Evolutionary conservation across 2,888 invertebrate species (phyloP).

Genomic region (Aporophyla lueneburgensis): DNA sequence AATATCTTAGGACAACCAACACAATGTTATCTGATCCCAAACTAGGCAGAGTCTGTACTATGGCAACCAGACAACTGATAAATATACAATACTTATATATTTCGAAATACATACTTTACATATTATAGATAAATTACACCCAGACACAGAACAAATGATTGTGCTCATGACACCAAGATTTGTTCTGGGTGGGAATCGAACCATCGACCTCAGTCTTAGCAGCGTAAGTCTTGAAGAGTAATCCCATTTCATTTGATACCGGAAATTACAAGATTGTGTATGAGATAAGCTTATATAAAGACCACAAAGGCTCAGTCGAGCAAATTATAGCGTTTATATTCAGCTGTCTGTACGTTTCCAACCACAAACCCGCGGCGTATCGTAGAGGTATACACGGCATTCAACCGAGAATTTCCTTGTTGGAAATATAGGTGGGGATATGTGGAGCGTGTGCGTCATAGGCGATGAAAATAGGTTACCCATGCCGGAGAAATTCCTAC

Average conservation of each 20-base stretch:
- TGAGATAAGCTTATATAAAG: constrained; percentile 6
- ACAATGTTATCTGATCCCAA: no score
- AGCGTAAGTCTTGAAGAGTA: not conserved
- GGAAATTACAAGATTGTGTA: constrained; percentile 38
- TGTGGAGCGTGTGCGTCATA: not conserved
- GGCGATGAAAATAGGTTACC: not conserved
- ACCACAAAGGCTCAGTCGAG: constrained; percentile 29
- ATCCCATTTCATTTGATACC: constrained; percentile 29
- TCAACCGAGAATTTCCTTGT: constrained; percentile 38
- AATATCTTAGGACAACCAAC: no score
- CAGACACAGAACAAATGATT: no score
- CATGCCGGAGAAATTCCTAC: no score
- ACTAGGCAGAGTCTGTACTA: no score
- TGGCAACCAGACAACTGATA: no score
- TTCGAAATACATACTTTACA: no score
- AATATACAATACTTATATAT: no score
- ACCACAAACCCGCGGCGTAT: constrained; percentile 44
- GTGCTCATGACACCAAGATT: no score
- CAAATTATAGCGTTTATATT: constrained; percentile 37
- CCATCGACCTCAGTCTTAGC: no score
- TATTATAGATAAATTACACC: no score
- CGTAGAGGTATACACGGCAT: constrained; percentile 24
- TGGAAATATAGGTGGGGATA: constrained; percentile 10
- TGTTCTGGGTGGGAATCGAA: no score
- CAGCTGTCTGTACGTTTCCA: constrained; percentile 25